These are phyloP conservation scores for Pterocles orientalis DNA, from an alignment of 2,113 vertebrate species.

Conservation along the genomic window DNA sequence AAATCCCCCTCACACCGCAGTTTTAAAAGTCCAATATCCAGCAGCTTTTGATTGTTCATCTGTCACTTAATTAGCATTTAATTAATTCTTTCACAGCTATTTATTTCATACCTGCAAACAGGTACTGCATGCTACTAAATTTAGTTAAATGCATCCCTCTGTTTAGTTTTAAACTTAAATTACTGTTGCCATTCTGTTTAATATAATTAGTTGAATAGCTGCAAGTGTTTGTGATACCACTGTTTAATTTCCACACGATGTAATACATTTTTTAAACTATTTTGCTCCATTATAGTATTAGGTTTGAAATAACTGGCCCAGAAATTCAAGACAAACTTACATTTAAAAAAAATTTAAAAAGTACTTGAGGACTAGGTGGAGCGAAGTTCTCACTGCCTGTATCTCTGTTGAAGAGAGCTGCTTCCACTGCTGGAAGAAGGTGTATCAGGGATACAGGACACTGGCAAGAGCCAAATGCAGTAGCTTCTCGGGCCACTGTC, in stretches of 20 bases:
- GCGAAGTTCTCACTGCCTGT: background rate
- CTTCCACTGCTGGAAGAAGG: background rate
- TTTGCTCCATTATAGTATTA: background rate
- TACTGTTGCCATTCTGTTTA: background rate
- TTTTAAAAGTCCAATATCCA: background rate
- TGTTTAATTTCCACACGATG: background rate
- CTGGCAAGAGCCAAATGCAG: background rate
- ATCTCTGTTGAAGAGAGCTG: background rate
- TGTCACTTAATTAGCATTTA: background rate
- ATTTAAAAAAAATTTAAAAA: background rate
- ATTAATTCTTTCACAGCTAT: background rate
- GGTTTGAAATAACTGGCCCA: background rate
- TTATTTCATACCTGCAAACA: background rate
- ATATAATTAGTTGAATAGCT: background rate
- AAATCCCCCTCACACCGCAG: background rate
- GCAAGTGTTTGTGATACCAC: background rate
- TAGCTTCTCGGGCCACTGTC: background rate
- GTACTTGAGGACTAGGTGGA: background rate
- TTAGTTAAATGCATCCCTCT: background rate
- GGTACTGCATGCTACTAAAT: background rate
- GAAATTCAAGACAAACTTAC: background rate
- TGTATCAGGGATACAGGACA: background rate
- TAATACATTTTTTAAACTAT: background rate
- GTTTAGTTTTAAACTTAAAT: background rate
- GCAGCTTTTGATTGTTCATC: background rate